phyloP scores from a whole-genome alignment of 2,797 vertebrate genomes.

The Pterois miles region DNA sequence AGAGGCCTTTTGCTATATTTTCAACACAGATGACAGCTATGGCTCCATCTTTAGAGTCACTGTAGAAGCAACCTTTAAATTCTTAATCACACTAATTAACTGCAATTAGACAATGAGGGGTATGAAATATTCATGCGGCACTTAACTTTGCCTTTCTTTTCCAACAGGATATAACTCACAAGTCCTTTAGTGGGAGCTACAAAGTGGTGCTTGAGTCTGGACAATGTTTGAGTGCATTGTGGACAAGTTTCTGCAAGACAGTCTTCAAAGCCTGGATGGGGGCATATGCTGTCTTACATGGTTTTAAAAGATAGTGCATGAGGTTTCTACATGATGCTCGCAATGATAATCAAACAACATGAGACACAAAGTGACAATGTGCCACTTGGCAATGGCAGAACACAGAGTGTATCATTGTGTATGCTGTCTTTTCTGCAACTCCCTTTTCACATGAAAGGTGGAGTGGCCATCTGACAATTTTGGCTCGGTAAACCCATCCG shows the following conservation, averaged over 20 bases:
- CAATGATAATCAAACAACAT: conserved; percentile 44
- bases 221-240: conserved; percentile 5
- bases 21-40: conserved; percentile 53
- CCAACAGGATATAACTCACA: conserved; percentile 38
- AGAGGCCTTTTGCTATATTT: conserved; percentile 34
- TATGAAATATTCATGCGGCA: conserved; percentile 75
- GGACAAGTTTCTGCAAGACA: conserved; percentile 1
- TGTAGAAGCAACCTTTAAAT: conserved; percentile 61
- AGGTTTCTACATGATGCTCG: conserved; percentile 24
- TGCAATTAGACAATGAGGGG: conserved; percentile 74
- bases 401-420: conserved; percentile 22
- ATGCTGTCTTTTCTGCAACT: conserved; percentile 34
- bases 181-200: conserved; percentile 4
- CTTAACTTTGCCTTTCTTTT: conserved; percentile 68
- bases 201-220: conserved; percentile 34
- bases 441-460: conserved; percentile 52
- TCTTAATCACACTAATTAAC: conserved; percentile 78
- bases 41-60: conserved; percentile 57
- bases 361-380: conserved; percentile 21
- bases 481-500: conserved; percentile 53
- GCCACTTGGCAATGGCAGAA: conserved; percentile 26
- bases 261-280: conserved; percentile 3
- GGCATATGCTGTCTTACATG: not conserved
- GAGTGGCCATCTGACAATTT: conserved; percentile 68
- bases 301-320: conserved; percentile 4